Percentiles rank a stretch among this genome's conserved stretches.
These are phyloP conservation scores for Sebastes cheni DNA, from an alignment of 2,797 vertebrate genomes.

Conservation along the genomic window DNA sequence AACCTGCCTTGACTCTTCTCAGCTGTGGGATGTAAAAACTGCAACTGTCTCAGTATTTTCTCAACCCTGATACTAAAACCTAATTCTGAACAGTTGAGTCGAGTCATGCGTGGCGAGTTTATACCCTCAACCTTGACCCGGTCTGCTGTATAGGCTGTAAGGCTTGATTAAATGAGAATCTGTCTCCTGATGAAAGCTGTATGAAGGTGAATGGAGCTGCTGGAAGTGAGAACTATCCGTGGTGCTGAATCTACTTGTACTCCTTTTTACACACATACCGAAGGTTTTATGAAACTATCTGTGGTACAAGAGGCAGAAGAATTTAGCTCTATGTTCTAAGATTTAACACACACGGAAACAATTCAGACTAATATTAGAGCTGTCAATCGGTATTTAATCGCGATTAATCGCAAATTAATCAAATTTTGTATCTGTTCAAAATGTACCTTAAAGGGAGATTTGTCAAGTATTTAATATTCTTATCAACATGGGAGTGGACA, in stretches of 20 bases:
- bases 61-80: not conserved
- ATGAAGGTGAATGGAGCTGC: not conserved
- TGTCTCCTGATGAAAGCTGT: not conserved
- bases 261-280: not conserved
- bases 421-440: too few relatives aligned
- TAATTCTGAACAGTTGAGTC: not conserved
- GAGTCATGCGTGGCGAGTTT: not conserved
- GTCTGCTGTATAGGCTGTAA: not conserved
- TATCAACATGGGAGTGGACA: too few relatives aligned
- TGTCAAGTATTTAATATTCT: too few relatives aligned
- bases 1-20: not conserved
- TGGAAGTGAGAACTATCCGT: conserved; percentile 54
- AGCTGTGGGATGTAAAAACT: not conserved
- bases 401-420: too few relatives aligned
- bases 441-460: too few relatives aligned
- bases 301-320: not conserved
- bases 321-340: not conserved
- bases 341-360: conserved; percentile 7
- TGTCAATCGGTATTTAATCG: too few relatives aligned
- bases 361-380: conserved; percentile 7
- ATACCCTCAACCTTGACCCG: not conserved
- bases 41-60: not conserved
- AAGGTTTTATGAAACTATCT: not conserved
- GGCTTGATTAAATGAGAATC: not conserved
- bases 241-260: conserved; percentile 63